phyloP scores from a whole-genome alignment of 2,888 invertebrate species.

The Harpalus rubripes region DNA sequence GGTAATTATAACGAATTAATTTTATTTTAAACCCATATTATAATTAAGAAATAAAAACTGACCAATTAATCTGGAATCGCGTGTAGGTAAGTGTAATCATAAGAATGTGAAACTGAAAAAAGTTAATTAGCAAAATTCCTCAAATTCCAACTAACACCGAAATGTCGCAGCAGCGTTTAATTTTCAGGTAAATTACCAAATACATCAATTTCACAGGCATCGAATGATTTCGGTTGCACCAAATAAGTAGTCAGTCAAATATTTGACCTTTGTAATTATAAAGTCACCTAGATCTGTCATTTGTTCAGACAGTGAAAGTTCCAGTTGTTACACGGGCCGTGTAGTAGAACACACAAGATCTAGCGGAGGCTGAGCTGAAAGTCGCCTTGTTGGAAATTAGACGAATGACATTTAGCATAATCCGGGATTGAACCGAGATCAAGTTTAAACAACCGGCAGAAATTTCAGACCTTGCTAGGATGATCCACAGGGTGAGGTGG shows the following conservation, averaged over 20 bases:
- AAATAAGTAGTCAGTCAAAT: constrained; percentile 47
- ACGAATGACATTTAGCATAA: constrained; percentile 33
- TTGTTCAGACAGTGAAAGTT: constrained; percentile 61
- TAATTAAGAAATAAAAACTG: neutral
- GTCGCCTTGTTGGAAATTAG: constrained; percentile 21
- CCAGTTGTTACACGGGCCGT: constrained; percentile 24
- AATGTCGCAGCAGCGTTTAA: constrained; percentile 22
- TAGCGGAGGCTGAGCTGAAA: neutral
- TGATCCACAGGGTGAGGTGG: too few species aligned
- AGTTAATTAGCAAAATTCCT: constrained; percentile 36
- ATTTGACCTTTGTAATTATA: constrained; percentile 64
- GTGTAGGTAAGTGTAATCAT: too few species aligned
- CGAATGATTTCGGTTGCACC: constrained; percentile 43
- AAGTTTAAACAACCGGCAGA: neutral
- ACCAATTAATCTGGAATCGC: too few species aligned
- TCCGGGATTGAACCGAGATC: constrained; percentile 13
- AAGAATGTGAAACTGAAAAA: neutral
- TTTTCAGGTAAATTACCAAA: constrained; percentile 40
- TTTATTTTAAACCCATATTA: too few species aligned
- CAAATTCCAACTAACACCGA: neutral
- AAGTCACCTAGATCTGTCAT: constrained; percentile 65
- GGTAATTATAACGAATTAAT: too few species aligned
- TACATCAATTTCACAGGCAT: constrained; percentile 44
- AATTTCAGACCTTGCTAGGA: constrained; percentile 16
- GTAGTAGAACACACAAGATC: neutral